Evolutionary conservation across 2,797 vertebrate genomes (phyloP).

Genomic region (Enteromius trimaculatus): DNA sequence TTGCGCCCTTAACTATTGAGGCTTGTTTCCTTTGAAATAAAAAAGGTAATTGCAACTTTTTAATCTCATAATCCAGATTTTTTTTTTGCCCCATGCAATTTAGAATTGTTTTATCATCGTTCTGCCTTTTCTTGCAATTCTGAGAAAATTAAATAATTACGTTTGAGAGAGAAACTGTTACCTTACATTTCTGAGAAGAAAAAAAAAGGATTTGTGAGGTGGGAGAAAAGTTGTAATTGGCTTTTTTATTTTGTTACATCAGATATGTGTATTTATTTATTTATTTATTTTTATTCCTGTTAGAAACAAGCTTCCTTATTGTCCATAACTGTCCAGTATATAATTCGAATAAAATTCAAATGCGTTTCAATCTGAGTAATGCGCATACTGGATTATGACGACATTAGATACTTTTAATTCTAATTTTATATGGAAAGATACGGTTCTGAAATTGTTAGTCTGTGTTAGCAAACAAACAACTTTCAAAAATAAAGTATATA

Average conservation of each 20-base stretch:
- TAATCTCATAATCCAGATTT: not conserved
- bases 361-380: not conserved
- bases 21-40: not conserved
- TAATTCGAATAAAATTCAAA: not conserved
- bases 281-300: not conserved
- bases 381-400: not conserved
- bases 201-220: not conserved
- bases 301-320: not conserved
- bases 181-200: not conserved
- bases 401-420: conserved; percentile 1
- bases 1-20: not conserved
- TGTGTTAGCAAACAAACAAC: not conserved
- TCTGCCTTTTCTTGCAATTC: not conserved
- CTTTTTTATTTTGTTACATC: not conserved
- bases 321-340: not conserved
- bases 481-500: not conserved
- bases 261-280: not conserved
- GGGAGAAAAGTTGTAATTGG: fast-evolving
- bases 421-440: not conserved
- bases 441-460: not conserved
- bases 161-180: not conserved
- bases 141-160: not conserved
- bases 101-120: not conserved
- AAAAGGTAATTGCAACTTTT: not conserved
- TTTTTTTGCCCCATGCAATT: not conserved